phyloP scores from a whole-genome alignment of 2,113 vertebrate genomes.

The Zosterops pallidus region DNA sequence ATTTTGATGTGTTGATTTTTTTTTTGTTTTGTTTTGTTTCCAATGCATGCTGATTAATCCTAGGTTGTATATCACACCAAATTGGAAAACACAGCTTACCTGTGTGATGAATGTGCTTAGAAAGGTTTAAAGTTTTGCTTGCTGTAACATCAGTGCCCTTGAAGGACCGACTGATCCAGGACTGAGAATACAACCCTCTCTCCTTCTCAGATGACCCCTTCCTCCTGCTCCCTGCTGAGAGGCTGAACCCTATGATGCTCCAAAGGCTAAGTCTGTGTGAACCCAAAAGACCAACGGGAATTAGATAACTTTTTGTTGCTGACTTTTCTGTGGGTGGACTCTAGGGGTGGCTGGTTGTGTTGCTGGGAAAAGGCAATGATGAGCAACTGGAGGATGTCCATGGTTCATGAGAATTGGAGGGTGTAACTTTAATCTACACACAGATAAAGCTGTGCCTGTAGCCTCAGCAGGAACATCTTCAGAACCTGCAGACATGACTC shows the following conservation, averaged over 20 bases:
- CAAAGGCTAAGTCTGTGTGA: neutral
- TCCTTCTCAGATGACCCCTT: neutral
- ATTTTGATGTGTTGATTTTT: neutral
- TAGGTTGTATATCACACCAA: neutral
- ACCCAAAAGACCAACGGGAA: neutral
- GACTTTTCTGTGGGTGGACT: neutral
- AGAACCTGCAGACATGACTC: neutral
- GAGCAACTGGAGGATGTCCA: fast-evolving
- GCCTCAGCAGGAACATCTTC: neutral
- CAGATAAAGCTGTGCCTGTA: neutral
- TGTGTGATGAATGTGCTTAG: neutral
- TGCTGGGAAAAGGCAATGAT: neutral
- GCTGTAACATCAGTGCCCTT: neutral
- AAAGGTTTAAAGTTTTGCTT: neutral
- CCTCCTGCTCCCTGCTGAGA: neutral
- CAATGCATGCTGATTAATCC: conserved; percentile 15
- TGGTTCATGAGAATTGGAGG: neutral
- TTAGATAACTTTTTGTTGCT: neutral
- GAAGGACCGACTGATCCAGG: neutral
- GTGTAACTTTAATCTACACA: neutral
- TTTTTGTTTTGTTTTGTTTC: neutral
- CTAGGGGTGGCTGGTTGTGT: fast-evolving
- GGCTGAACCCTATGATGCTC: fast-evolving
- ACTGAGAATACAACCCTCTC: neutral
- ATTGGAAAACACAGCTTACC: conserved; percentile 2